Evolutionary conservation across 1,140 invertebrate species (phyloP).

Genomic region (Bombus turneri): DNA sequence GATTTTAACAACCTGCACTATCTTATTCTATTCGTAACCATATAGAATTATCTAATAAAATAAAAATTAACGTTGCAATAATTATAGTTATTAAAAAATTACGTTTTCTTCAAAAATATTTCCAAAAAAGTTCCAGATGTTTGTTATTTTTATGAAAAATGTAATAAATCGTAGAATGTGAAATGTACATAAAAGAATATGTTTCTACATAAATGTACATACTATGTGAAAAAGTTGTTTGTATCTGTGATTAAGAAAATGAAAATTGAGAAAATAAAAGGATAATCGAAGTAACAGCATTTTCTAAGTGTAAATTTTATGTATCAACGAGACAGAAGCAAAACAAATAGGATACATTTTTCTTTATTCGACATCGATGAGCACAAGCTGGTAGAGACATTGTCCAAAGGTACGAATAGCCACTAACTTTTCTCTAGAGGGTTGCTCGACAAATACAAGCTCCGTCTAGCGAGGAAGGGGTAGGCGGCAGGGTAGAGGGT

Average conservation of each 20-base stretch:
- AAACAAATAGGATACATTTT: constrained; percentile 27
- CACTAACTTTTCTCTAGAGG: constrained; percentile 51
- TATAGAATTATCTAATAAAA: neutral
- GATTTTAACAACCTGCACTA: neutral
- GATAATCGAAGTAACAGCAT: neutral
- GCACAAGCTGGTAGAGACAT: constrained; percentile 43
- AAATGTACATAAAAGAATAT: neutral
- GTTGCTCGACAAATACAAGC: constrained; percentile 48
- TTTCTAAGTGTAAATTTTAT: neutral
- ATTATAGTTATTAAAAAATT: neutral
- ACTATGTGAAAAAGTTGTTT: neutral
- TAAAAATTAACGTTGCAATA: no score
- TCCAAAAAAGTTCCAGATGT: no score
- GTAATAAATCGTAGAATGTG: neutral
- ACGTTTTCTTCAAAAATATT: neutral
- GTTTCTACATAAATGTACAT: neutral
- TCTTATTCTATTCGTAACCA: no score
- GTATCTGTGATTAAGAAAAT: neutral
- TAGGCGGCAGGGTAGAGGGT: neutral
- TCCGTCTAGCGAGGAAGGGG: constrained; percentile 25
- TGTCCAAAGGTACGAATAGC: constrained; percentile 53
- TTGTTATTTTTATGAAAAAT: neutral
- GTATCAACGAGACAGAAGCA: neutral
- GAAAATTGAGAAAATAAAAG: neutral
- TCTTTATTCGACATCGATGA: constrained; percentile 44